A percentile compares a stretch with the other conserved stretches of the same genome.
Evolutionary conservation across 2,888 invertebrate species (phyloP).

Genomic region (Ophion obscuratus): DNA sequence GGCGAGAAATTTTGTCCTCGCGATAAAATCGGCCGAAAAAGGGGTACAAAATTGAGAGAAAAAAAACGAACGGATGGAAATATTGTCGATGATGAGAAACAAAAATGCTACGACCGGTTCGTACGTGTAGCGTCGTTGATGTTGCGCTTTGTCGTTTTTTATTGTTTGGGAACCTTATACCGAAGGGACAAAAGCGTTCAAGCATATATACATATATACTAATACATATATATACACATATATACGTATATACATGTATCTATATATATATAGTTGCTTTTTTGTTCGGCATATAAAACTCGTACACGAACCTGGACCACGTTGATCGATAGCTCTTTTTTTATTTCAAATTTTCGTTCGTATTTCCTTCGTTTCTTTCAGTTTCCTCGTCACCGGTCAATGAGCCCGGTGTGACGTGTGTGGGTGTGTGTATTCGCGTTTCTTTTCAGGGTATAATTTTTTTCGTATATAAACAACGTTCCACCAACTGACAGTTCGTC

Average conservation of each 20-base stretch:
- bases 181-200: conserved; percentile 7
- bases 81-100: no score
- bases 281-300: background rate
- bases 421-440: background rate
- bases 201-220: background rate
- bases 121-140: background rate
- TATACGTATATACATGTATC: no score
- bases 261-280: background rate
- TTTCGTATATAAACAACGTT: conserved; percentile 81
- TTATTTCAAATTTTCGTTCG: conserved; percentile 15
- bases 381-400: conserved; percentile 35
- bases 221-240: no score
- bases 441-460: conserved; percentile 62
- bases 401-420: background rate
- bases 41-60: no score
- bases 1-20: no score
- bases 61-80: no score
- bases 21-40: no score
- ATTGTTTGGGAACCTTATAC: background rate
- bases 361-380: background rate
- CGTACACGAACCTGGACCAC: conserved; percentile 48
- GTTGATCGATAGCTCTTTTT: conserved; percentile 9
- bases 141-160: conserved; percentile 2
- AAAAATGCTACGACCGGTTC: no score
- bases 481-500: conserved; percentile 76